These are phyloP conservation scores for Falco punctatus DNA, from an alignment of 2,113 vertebrate species.

Conservation along the genomic window DNA sequence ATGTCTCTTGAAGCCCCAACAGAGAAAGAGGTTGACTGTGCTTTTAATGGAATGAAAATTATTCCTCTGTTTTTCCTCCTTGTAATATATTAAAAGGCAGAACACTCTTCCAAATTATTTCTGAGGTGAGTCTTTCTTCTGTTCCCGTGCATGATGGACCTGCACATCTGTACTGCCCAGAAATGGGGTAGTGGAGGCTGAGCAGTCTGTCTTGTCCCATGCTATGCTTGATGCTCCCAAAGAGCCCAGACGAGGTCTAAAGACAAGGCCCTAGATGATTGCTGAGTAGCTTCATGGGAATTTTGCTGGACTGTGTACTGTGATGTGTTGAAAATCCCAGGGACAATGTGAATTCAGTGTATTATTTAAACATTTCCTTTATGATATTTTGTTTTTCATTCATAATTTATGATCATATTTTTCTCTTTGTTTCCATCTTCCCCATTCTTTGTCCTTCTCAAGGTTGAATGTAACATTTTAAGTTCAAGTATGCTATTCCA, in stretches of 20 bases:
- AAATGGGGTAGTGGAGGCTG: background rate
- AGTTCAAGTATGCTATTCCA: conserved; percentile 13
- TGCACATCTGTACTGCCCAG: background rate
- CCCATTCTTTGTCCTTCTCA: background rate
- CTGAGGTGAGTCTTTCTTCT: background rate
- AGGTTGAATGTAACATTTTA: conserved; percentile 2
- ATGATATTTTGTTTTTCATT: conserved; percentile 10
- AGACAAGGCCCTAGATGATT: background rate
- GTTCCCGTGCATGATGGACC: rapidly evolving
- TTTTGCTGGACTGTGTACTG: background rate
- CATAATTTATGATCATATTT: conserved; percentile 20
- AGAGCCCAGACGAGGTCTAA: background rate
- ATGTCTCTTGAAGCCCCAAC: background rate
- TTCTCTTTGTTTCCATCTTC: conserved; percentile 17
- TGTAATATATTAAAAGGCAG: background rate
- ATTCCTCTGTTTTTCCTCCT: background rate
- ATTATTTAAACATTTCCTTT: background rate
- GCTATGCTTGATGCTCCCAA: background rate
- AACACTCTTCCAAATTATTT: background rate
- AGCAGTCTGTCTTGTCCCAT: background rate
- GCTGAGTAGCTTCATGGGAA: background rate
- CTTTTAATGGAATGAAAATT: background rate
- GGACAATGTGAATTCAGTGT: background rate
- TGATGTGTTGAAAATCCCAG: conserved; percentile 7
- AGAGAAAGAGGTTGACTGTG: background rate